phyloP scores from a whole-genome alignment of 1,140 invertebrate species.

The Cotesia vestalis region DNA sequence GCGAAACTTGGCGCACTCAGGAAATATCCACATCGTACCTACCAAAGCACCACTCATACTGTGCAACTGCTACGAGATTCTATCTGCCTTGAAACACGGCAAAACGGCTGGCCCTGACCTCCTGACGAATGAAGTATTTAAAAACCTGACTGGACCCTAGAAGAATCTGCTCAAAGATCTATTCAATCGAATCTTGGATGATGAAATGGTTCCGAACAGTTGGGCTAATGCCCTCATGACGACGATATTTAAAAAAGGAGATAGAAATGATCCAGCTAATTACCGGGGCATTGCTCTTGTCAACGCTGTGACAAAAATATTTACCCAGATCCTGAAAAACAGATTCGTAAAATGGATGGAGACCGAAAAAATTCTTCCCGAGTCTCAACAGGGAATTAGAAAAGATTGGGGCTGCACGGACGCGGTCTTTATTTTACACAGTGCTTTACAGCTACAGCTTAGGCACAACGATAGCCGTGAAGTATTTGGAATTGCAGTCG shows the following conservation, averaged over 20 bases:
- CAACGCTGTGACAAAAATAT: slow-evolving; percentile 40
- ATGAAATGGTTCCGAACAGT: slow-evolving; percentile 19
- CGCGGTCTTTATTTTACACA: slow-evolving; percentile 39
- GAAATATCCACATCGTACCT: slow-evolving; percentile 2
- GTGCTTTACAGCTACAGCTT: slow-evolving; percentile 35
- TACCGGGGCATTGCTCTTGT: slow-evolving; percentile 44
- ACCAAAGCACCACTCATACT: slow-evolving; percentile 11
- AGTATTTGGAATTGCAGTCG: not conserved
- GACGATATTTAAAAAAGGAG: slow-evolving; percentile 42
- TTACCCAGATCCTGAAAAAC: slow-evolving; percentile 38
- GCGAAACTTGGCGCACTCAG: slow-evolving; percentile 13
- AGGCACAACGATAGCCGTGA: not conserved
- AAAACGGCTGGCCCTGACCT: slow-evolving; percentile 36
- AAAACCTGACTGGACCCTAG: slow-evolving; percentile 12
- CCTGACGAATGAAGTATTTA: slow-evolving; percentile 33
- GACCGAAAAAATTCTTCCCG: slow-evolving; percentile 35
- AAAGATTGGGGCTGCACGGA: slow-evolving; percentile 38
- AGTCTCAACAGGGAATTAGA: slow-evolving; percentile 43
- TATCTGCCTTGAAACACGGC: slow-evolving; percentile 14
- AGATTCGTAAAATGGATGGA: slow-evolving; percentile 40
- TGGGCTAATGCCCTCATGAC: slow-evolving; percentile 13
- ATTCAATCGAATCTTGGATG: slow-evolving; percentile 32
- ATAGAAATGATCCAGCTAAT: slow-evolving; percentile 36
- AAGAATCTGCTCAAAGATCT: slow-evolving; percentile 13
- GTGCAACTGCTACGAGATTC: slow-evolving; percentile 7